A percentile compares a stretch with the other conserved stretches of the same genome.
Conservation (phyloP, 2,113 vertebrate species). For the Cnemophilus loriae region DNA sequence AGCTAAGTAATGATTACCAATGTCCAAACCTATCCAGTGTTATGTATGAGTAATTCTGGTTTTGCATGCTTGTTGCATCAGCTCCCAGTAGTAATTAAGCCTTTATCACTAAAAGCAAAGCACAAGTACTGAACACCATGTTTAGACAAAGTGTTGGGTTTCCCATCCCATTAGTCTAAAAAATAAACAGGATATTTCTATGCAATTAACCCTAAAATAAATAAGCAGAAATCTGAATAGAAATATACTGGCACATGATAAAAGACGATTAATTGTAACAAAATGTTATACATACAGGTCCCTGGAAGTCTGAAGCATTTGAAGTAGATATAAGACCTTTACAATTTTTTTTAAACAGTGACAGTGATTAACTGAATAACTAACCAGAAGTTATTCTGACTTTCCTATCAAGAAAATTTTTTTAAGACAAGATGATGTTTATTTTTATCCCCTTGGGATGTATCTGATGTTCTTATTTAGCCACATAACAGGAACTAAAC, state of each 20-base stretch:
- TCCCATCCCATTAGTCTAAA: neutral
- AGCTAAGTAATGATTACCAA: neutral
- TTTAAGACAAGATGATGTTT: neutral
- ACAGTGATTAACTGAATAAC: neutral
- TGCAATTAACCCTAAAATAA: neutral
- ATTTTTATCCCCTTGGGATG: neutral
- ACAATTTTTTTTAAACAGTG: neutral
- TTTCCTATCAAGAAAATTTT: neutral
- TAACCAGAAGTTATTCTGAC: neutral
- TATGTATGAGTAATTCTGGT: neutral
- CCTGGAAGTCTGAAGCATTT: neutral
- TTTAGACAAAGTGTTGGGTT: neutral
- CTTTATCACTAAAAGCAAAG: neutral
- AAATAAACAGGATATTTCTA: neutral
- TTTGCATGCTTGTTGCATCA: neutral
- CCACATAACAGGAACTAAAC: neutral
- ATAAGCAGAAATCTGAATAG: neutral
- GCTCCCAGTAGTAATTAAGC: neutral
- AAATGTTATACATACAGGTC: neutral
- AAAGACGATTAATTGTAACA: neutral
- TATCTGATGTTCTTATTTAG: neutral
- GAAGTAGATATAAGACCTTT: neutral
- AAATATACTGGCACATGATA: neutral
- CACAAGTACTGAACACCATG: neutral
- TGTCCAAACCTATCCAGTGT: neutral